Conservation (phyloP, 2,113 vertebrate species). For the Rhodinocichla rosea region DNA sequence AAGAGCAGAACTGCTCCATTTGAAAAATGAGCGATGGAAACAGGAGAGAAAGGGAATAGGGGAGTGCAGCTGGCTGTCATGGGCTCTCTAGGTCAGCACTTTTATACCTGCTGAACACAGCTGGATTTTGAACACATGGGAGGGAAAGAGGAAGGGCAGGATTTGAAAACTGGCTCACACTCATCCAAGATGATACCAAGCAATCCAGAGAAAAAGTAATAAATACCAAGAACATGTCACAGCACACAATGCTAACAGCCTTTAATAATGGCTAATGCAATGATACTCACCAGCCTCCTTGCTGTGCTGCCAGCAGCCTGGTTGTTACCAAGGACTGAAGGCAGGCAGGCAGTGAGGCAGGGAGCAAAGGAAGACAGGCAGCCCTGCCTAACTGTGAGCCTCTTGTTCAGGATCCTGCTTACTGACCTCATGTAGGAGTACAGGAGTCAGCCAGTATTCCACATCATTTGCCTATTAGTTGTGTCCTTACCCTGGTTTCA, state of each 20-base stretch:
- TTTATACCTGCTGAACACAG: constrained; percentile 25
- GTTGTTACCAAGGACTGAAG: neutral
- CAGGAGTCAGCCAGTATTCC: neutral
- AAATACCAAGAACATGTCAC: neutral
- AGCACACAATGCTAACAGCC: neutral
- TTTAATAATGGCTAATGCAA: neutral
- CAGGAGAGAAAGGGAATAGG: neutral
- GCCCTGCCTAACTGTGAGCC: neutral
- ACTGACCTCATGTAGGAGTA: neutral
- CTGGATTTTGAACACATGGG: neutral
- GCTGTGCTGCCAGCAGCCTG: neutral
- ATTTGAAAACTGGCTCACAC: constrained; percentile 16
- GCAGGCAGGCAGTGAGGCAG: neutral
- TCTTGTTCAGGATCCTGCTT: neutral
- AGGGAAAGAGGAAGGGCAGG: neutral
- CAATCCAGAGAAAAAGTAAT: neutral
- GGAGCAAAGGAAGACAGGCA: neutral
- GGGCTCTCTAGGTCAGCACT: neutral
- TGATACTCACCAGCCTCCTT: neutral
- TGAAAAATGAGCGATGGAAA: neutral
- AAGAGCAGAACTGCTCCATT: neutral
- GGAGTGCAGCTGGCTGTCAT: constrained; percentile 7
- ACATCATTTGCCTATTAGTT: neutral
- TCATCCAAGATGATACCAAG: neutral
- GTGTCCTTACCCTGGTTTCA: neutral